phyloP scores from a whole-genome alignment of 2,888 invertebrate genomes.

The Spodoptera exigua region DNA sequence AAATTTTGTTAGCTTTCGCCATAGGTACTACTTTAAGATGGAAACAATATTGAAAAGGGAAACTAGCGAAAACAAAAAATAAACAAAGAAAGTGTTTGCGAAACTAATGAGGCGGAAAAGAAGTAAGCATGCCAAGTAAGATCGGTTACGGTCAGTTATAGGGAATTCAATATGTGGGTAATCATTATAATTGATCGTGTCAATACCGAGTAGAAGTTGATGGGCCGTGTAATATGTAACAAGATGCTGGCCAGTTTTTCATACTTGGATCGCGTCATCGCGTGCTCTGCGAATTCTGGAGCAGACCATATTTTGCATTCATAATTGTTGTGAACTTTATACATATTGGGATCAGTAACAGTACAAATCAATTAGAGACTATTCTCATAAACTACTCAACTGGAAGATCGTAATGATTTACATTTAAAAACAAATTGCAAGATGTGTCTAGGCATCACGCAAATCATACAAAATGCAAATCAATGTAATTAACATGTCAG shows the following conservation, averaged over 20 bases:
- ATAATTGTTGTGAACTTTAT: conserved; percentile 36
- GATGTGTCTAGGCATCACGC: conserved; percentile 1
- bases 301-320: conserved; percentile 49
- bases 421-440: conserved; percentile 19
- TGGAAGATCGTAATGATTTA: conserved; percentile 36
- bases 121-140: conserved; percentile 15
- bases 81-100: conserved; percentile 19
- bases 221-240: conserved; percentile 61
- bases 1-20: conserved; percentile 63
- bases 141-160: conserved; percentile 26
- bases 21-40: conserved; percentile 35
- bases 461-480: conserved; percentile 32
- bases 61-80: conserved; percentile 26
- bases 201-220: conserved; percentile 58
- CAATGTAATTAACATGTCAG: conserved; percentile 46
- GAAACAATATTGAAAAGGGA: conserved; percentile 28
- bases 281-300: conserved; percentile 45
- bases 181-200: conserved; percentile 58
- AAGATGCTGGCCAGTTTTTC: conserved; percentile 61
- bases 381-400: conserved; percentile 18
- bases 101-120: conserved; percentile 22
- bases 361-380: conserved; percentile 10
- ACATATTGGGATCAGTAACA: conserved; percentile 31
- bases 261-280: conserved; percentile 56
- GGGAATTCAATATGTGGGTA: conserved; percentile 27